Conservation (phyloP, 2,113 vertebrate genomes). For the Cavia porcellus region DNA sequence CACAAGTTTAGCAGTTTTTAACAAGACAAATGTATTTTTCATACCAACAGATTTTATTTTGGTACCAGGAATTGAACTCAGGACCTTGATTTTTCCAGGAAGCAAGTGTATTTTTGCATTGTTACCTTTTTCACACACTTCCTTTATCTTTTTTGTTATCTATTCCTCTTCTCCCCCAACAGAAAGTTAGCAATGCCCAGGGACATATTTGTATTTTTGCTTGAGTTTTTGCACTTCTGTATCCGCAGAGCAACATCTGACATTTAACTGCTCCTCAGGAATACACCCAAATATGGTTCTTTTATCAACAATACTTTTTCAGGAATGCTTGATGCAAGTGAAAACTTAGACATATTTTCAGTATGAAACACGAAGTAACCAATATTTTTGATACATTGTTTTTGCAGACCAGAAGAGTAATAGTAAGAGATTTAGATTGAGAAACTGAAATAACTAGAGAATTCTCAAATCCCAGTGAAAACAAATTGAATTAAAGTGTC, state of each 20-base stretch:
- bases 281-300: neutral
- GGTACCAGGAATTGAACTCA: no score
- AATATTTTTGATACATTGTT: neutral
- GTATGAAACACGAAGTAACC: neutral
- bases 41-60: no score
- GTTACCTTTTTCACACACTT: neutral
- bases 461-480: neutral
- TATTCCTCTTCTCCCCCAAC: neutral
- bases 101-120: neutral
- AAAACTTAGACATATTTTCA: slow-evolving; percentile 2
- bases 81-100: no score
- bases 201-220: neutral
- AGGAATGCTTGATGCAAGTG: neutral
- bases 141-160: neutral
- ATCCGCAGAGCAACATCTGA: neutral
- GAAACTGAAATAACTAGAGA: neutral
- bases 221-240: neutral
- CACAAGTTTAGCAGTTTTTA: neutral
- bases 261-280: neutral
- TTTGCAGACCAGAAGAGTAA: slow-evolving; percentile 16
- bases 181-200: neutral
- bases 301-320: neutral
- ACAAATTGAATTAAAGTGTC: neutral
- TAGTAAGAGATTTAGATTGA: neutral
- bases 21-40: neutral